Percentiles rank a stretch among this genome's conserved stretches.
These are phyloP conservation scores for Bothrops jararaca DNA, from an alignment of 2,113 vertebrate species.

Conservation along the genomic window DNA sequence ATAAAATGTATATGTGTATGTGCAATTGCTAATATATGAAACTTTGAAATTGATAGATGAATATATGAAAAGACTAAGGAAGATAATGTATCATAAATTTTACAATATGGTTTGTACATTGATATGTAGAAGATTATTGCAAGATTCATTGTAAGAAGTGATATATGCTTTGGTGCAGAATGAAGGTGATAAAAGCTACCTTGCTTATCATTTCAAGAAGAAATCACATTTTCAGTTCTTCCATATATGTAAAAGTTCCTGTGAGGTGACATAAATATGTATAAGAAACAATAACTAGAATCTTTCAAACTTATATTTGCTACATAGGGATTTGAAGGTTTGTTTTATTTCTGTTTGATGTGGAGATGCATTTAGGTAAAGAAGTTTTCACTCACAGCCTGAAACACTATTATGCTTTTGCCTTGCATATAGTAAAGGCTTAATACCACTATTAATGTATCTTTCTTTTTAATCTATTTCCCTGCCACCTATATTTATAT, in stretches of 20 bases:
- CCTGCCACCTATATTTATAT: accelerated
- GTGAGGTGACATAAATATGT: neutral
- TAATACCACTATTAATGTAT: neutral
- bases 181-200: neutral
- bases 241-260: neutral
- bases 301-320: neutral
- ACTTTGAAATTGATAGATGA: neutral
- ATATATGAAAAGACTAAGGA: neutral
- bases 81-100: neutral
- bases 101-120: neutral
- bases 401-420: neutral
- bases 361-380: neutral
- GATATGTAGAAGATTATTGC: neutral
- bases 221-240: neutral
- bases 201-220: neutral
- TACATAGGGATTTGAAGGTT: neutral
- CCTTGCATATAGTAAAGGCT: too few relatives aligned
- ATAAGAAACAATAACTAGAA: neutral
- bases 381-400: neutral
- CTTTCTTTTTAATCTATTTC: neutral
- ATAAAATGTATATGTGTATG: neutral
- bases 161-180: neutral
- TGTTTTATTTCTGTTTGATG: neutral
- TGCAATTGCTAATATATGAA: neutral
- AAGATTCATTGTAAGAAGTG: neutral